Evolutionary conservation across 2,113 vertebrate species (phyloP).

Genomic region (Poecilia latipinna): DNA sequence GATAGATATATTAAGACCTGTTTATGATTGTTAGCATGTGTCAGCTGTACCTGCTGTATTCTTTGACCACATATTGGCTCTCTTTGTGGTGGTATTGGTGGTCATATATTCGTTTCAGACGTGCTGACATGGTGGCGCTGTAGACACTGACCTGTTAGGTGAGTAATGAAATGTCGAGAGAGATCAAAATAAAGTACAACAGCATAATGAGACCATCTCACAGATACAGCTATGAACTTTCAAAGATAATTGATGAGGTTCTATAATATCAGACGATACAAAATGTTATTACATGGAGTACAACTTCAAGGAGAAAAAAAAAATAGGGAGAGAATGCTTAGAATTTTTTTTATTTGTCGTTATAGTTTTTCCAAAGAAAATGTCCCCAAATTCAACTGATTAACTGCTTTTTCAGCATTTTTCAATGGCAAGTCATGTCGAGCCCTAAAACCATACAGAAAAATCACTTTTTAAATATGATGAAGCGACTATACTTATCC

Average conservation of each 20-base stretch:
- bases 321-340: no score
- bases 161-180: conserved; percentile 38
- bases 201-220: background rate
- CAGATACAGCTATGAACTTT: background rate
- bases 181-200: conserved; percentile 26
- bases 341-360: no score
- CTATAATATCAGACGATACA: background rate
- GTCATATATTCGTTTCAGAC: conserved; percentile 78
- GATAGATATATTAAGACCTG: no score
- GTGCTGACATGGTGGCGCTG: conserved; percentile 65
- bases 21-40: background rate
- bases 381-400: no score
- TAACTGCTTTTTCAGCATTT: no score
- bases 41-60: conserved; percentile 82
- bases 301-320: no score
- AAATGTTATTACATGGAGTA: background rate
- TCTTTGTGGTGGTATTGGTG: conserved; percentile 88
- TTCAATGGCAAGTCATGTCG: no score
- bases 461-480: no score
- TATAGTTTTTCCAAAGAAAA: no score
- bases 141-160: conserved; percentile 68
- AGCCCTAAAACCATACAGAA: no score
- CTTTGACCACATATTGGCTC: conserved; percentile 87
- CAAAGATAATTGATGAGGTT: background rate
- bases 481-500: no score